A percentile compares a stretch with the other conserved stretches of the same genome.
phyloP scores from a whole-genome alignment of 2,113 vertebrate genomes.

The Actenoides hombroni region DNA sequence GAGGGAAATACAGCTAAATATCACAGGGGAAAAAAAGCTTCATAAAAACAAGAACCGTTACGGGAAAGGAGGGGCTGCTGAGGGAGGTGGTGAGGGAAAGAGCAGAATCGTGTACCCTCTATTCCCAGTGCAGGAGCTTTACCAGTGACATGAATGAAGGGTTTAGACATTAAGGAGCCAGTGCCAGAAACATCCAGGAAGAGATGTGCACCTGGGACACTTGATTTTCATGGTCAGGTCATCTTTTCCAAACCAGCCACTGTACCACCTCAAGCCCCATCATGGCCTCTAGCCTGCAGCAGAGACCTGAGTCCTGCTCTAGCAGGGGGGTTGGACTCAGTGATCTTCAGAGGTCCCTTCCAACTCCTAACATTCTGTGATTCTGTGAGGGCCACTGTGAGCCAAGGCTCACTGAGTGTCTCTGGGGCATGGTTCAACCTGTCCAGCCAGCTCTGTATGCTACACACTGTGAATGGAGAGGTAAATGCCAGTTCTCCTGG shows the following conservation, averaged over 20 bases:
- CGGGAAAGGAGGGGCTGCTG: not conserved
- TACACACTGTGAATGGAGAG: not conserved
- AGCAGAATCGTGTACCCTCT: not conserved
- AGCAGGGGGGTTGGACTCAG: too few relatives aligned
- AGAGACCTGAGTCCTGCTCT: not conserved
- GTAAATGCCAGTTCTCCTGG: not conserved
- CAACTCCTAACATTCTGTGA: too few relatives aligned
- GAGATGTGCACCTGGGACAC: not conserved
- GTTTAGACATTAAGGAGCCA: not conserved
- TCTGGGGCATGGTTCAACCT: not conserved
- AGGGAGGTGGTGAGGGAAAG: not conserved
- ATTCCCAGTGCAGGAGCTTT: not conserved
- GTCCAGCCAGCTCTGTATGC: not conserved
- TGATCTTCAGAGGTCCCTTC: too few relatives aligned
- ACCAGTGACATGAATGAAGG: not conserved
- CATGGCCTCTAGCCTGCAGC: fast-evolving
- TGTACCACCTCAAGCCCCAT: not conserved
- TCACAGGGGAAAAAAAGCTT: fast-evolving
- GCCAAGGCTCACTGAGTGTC: not conserved
- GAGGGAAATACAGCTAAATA: not conserved
- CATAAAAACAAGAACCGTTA: not conserved
- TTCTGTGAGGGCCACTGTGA: not conserved
- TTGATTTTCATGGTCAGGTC: not conserved
- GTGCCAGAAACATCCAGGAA: not conserved
- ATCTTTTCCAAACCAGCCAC: not conserved